Percentiles rank a stretch among this genome's conserved stretches.
Conservation (phyloP, 2,113 vertebrate genomes). For the Burhinus oedicnemus region DNA sequence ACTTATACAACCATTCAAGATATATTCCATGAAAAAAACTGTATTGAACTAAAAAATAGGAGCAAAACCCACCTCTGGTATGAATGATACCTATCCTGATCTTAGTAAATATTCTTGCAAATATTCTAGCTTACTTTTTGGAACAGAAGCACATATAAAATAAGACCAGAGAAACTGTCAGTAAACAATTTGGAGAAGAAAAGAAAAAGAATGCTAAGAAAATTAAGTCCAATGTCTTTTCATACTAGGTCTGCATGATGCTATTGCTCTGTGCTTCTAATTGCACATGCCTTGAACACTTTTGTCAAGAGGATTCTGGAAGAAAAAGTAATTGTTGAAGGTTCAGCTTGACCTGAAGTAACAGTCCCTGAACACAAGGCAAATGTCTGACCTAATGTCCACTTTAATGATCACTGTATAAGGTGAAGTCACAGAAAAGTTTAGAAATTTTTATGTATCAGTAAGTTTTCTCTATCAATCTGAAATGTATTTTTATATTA, state of each 20-base stretch:
- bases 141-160: neutral
- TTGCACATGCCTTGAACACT: neutral
- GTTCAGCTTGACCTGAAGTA: neutral
- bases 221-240: neutral
- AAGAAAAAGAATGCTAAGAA: neutral
- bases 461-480: neutral
- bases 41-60: neutral
- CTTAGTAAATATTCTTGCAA: neutral
- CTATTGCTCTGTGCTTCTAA: neutral
- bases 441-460: neutral
- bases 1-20: neutral
- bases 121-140: neutral
- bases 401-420: neutral
- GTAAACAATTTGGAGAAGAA: neutral
- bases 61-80: neutral
- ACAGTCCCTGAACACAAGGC: neutral
- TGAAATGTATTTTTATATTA: neutral
- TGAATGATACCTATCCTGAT: neutral
- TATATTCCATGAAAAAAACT: neutral
- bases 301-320: neutral
- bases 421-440: neutral
- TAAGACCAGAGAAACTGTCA: neutral
- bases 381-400: neutral
- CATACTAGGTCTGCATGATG: rapidly evolving
- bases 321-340: neutral